Percentiles rank a stretch among this genome's conserved stretches.
These are phyloP conservation scores for Cheilosia urbana DNA, from an alignment of 2,888 invertebrate species.

Conservation along the genomic window DNA sequence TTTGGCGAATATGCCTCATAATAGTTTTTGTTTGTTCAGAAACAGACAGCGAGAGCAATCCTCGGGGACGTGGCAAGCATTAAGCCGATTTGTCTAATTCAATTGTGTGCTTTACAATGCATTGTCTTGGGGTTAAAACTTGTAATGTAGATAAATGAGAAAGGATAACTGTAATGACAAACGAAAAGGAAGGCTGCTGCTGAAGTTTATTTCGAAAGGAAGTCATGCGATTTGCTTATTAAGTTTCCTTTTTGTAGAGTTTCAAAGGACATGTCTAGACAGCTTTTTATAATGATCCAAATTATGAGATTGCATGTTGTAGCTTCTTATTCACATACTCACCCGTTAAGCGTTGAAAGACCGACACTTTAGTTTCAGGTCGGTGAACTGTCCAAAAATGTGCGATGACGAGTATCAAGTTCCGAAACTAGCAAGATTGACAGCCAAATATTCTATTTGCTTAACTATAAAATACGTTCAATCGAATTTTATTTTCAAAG, in stretches of 20 bases:
- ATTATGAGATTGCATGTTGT: background rate
- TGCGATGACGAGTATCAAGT: too few species aligned
- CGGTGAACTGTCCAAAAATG: too few species aligned
- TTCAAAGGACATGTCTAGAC: background rate
- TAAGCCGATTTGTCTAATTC: slow-evolving; percentile 15
- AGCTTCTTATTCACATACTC: background rate
- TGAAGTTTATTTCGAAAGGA: slow-evolving; percentile 4
- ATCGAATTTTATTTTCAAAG: too few species aligned
- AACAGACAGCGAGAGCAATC: background rate
- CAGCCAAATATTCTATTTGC: too few species aligned
- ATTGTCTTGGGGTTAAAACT: slow-evolving; percentile 6
- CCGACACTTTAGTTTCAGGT: too few species aligned
- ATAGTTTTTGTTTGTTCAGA: background rate
- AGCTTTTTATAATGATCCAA: background rate
- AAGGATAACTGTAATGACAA: slow-evolving; percentile 1
- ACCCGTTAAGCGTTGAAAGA: too few species aligned
- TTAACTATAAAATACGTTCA: too few species aligned
- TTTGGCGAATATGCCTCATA: background rate
- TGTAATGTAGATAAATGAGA: slow-evolving; percentile 4
- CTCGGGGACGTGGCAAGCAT: slow-evolving; percentile 8
- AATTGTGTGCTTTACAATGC: slow-evolving; percentile 20
- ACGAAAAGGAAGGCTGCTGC: background rate
- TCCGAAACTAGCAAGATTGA: too few species aligned
- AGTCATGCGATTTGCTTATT: slow-evolving; percentile 54
- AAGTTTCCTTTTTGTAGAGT: background rate